These are phyloP conservation scores for Glaucidium brasilianum DNA, from an alignment of 2,113 vertebrate species.

Conservation along the genomic window DNA sequence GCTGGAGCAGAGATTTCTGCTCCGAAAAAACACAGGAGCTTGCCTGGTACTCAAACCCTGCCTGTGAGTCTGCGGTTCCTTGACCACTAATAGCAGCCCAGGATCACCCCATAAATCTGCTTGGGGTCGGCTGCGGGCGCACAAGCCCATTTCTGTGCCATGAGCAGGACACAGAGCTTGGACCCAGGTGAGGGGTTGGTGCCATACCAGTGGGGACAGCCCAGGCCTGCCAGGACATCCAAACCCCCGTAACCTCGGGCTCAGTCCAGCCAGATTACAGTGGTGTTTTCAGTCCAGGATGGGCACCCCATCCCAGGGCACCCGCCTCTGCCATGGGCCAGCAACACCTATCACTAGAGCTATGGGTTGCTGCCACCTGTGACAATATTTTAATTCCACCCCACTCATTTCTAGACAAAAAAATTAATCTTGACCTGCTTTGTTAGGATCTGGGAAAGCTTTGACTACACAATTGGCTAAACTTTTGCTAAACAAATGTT, in stretches of 20 bases:
- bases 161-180: background rate
- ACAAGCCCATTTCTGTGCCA: background rate
- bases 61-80: slow-evolving; percentile 39
- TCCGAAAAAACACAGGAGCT: background rate
- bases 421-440: accelerated
- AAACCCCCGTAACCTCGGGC: accelerated
- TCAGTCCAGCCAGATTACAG: accelerated
- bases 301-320: background rate
- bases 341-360: background rate
- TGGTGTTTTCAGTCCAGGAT: accelerated
- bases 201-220: background rate
- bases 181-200: background rate
- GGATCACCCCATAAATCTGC: slow-evolving; percentile 45
- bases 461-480: accelerated
- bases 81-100: slow-evolving; percentile 41
- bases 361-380: background rate
- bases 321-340: background rate
- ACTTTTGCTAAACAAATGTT: background rate
- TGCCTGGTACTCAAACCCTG: background rate
- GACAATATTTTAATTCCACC: accelerated
- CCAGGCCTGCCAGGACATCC: background rate
- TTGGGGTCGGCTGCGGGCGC: background rate
- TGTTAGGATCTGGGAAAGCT: background rate
- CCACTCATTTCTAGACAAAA: background rate
- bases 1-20: background rate